phyloP scores from a whole-genome alignment of 2,113 vertebrate genomes.

The Hemiprocne comata region DNA sequence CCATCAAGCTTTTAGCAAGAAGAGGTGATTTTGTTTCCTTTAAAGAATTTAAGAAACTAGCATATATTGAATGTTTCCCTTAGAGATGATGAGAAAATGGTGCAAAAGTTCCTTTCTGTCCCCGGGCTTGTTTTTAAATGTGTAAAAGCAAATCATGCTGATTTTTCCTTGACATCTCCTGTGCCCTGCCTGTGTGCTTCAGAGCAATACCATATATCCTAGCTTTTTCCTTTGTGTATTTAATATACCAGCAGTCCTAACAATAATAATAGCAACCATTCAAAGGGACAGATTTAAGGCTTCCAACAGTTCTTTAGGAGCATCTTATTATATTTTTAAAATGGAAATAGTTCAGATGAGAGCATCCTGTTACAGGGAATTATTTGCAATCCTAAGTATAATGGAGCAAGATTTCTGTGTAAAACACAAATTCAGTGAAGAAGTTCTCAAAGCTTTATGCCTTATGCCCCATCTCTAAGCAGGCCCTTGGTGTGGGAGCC shows the following conservation, averaged over 20 bases:
- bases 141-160: background rate
- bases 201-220: background rate
- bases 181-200: background rate
- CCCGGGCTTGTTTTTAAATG: background rate
- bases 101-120: background rate
- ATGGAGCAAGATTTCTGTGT: background rate
- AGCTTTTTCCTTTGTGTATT: background rate
- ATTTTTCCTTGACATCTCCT: background rate
- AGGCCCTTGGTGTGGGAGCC: background rate
- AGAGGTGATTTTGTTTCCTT: constrained; percentile 34
- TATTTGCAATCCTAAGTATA: background rate
- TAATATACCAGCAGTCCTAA: background rate
- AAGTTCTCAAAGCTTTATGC: background rate
- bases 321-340: background rate
- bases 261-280: background rate
- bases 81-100: background rate
- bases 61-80: constrained; percentile 18
- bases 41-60: constrained; percentile 42
- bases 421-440: background rate
- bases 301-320: background rate
- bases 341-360: fast-evolving
- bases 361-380: background rate
- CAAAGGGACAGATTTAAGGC: background rate
- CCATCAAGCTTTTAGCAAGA: constrained; percentile 29
- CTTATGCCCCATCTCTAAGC: background rate